Base-by-base conservation (phyloP, 2,888 invertebrate species). In the Mimachlamys varia region DNA sequence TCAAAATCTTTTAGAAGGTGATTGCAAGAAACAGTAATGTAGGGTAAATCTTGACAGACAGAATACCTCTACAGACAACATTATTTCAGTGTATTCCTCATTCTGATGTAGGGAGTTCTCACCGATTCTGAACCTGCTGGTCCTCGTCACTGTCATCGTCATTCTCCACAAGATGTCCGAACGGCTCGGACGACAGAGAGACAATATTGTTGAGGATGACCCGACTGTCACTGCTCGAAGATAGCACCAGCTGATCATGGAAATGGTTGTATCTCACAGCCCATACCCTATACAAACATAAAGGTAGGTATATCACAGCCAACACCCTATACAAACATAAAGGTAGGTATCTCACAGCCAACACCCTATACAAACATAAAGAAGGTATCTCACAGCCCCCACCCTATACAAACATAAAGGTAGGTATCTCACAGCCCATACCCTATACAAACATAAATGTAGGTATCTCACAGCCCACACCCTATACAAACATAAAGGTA, bases 201-300 rank as follows among this genome's bases (percentile, higher is more conserved):
- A 98, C 98, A 38, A 98, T 98, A 95, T 98, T 98, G 7, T 98
- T 98, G 89, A 99, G 97, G 92, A 99, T 97, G 0, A 99, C 99
- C 94, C 99, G 97, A 62, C 98, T 98, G 96, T 99, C 99, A 91
- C 99, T 99, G 94, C 99, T 99, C 89, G 99, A 98, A 7, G 99
- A 98, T 93, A 99, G 97, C 44, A 99, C 97, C 58, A 99, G 97
- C 96, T 99, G 99, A 96, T 99, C 99, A 96, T 99, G 99, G 97
- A 99, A 99, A 93, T 98, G 98, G 97, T 99, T 99, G 97, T 98
- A 99, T 50, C 98, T 97, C 0, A 99, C 98, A 89, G 98, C 98
- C 99, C 99, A 99, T 15, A 99, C 98, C 98, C 98, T 96, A 53
- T 19, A 53, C 17, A 17, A 53, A 17, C 53, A 53, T 53, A 17